These are phyloP conservation scores for Potorous gilbertii DNA, from an alignment of 2,797 vertebrate species.

Conservation along the genomic window DNA sequence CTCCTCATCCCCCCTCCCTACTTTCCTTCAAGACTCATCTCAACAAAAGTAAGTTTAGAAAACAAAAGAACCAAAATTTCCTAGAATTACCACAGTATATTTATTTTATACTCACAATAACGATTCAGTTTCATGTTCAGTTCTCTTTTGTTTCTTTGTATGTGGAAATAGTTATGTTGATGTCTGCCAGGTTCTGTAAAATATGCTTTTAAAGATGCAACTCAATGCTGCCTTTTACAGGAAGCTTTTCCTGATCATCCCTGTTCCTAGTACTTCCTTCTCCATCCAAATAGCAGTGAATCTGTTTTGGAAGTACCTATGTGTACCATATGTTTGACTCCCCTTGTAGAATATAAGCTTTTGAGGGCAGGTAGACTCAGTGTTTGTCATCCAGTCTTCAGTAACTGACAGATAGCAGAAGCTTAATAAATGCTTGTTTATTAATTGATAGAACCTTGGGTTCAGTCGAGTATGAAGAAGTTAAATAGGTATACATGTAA, in stretches of 20 bases:
- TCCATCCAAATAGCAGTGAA: not conserved
- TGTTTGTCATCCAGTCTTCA: not conserved
- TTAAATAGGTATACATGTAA: not conserved
- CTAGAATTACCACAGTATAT: not conserved
- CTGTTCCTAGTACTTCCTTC: not conserved
- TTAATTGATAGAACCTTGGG: not conserved
- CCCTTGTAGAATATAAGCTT: not conserved
- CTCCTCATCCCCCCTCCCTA: not conserved
- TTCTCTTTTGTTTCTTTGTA: not conserved
- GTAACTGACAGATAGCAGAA: not conserved
- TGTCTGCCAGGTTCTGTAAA: not conserved
- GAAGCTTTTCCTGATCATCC: not conserved
- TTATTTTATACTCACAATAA: not conserved
- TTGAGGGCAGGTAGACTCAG: not conserved
- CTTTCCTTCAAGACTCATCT: not conserved
- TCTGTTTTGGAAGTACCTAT: not conserved
- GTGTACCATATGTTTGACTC: not conserved
- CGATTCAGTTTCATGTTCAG: not conserved
- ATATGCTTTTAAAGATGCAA: not conserved
- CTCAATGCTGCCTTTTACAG: not conserved
- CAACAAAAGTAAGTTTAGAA: not conserved
- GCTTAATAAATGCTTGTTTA: not conserved
- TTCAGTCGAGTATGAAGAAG: not conserved
- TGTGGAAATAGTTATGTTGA: not conserved
- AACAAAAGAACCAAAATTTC: not conserved